Evolutionary conservation across 2,113 vertebrate genomes (phyloP).

Genomic region (Gymnocephalus cernua): DNA sequence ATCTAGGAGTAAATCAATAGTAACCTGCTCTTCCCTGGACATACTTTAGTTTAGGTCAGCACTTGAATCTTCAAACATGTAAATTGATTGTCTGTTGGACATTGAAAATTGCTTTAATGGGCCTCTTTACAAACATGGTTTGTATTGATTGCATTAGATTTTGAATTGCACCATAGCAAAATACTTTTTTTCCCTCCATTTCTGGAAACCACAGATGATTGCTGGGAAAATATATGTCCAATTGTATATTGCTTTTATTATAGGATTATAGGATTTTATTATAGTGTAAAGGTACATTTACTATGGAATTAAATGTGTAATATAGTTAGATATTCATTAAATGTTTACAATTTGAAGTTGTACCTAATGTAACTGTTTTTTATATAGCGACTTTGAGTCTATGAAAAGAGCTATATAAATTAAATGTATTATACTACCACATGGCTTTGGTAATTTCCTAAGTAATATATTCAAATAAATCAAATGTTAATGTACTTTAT

Average conservation of each 20-base stretch:
- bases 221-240: constrained; percentile 17
- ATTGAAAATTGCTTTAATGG: constrained; percentile 86
- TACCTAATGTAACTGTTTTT: neutral
- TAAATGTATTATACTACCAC: too few relatives aligned
- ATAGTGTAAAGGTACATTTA: neutral
- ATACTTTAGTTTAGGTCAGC: constrained; percentile 87
- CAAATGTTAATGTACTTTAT: neutral
- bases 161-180: constrained; percentile 73
- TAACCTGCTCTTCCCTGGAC: constrained; percentile 82
- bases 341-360: neutral
- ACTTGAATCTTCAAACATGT: constrained; percentile 87
- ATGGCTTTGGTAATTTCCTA: neutral
- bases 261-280: too few relatives aligned
- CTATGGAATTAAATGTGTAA: neutral
- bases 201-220: constrained; percentile 38
- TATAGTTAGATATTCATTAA: neutral
- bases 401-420: too few relatives aligned
- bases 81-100: constrained; percentile 86
- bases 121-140: constrained; percentile 86
- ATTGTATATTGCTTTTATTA: neutral
- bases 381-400: too few relatives aligned
- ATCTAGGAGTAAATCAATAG: constrained; percentile 84
- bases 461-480: neutral
- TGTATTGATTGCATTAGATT: constrained; percentile 88
- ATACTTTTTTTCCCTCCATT: constrained; percentile 18